A percentile compares a stretch with the other conserved stretches of the same genome.
These are phyloP conservation scores for Mesoclemmys tuberculata DNA, from an alignment of 2,113 vertebrate species.

Conservation along the genomic window DNA sequence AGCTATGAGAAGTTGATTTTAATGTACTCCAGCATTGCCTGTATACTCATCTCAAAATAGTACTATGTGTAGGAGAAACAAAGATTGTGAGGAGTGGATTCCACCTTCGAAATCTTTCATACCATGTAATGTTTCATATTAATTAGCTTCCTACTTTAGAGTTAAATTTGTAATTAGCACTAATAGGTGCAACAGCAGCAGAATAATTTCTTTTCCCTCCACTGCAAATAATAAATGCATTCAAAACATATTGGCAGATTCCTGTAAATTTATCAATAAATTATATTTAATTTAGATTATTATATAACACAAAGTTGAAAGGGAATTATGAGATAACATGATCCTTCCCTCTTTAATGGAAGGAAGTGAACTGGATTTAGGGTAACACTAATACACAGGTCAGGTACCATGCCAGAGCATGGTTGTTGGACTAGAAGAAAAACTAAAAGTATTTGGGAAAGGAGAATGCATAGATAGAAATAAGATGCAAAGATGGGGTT, in stretches of 20 bases:
- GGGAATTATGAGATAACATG: neutral
- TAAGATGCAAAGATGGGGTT: neutral
- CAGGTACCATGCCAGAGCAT: neutral
- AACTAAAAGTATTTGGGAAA: neutral
- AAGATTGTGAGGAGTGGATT: neutral
- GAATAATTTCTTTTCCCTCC: neutral
- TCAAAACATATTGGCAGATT: neutral
- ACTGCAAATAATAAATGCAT: neutral
- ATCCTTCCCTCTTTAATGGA: neutral
- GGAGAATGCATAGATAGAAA: neutral
- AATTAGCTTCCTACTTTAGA: neutral
- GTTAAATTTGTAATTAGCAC: neutral
- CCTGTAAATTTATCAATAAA: neutral
- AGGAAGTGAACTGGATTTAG: neutral
- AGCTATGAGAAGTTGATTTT: neutral
- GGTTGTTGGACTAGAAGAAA: neutral
- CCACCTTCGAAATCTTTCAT: neutral
- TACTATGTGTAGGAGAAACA: neutral
- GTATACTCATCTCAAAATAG: neutral
- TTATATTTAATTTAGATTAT: neutral
- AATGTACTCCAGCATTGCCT: neutral
- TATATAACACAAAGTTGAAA: neutral
- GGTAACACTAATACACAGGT: neutral
- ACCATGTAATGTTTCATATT: neutral
- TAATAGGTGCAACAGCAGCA: neutral